These are phyloP conservation scores for Silurus lanzhouensis DNA, from an alignment of 2,797 vertebrate genomes.

Conservation along the genomic window DNA sequence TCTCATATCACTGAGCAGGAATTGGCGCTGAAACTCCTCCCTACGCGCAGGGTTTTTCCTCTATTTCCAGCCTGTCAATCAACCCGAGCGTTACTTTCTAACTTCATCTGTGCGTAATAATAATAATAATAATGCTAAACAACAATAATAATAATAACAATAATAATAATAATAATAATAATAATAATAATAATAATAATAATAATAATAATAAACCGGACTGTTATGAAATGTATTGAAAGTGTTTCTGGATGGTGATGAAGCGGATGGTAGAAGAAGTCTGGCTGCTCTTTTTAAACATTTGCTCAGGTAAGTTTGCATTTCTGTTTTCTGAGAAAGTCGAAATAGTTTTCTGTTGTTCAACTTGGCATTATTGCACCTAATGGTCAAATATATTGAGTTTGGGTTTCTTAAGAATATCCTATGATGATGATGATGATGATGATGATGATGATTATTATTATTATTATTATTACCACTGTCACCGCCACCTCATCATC, in stretches of 20 bases:
- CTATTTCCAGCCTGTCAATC: slow-evolving; percentile 73
- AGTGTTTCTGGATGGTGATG: neutral
- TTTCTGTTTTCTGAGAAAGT: neutral
- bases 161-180: neutral
- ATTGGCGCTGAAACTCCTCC: slow-evolving; percentile 32
- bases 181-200: neutral
- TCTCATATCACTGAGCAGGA: neutral
- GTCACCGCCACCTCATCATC: too few relatives aligned
- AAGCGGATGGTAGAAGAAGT: neutral
- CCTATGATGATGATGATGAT: neutral
- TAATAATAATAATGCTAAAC: neutral
- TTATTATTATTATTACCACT: neutral
- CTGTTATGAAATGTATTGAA: neutral
- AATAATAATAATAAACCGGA: neutral
- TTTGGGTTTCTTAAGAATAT: neutral
- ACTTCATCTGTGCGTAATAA: neutral
- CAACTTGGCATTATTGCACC: neutral
- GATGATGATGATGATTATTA: neutral
- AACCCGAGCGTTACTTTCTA: slow-evolving; percentile 61
- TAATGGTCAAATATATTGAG: neutral
- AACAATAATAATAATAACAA: neutral
- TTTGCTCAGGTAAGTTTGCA: neutral
- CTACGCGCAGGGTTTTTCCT: slow-evolving; percentile 49
- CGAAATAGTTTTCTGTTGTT: neutral
- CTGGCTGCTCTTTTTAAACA: neutral